Base-by-base conservation (phyloP, 2,888 invertebrate species). In the Leptopterna dolabrata region DNA sequence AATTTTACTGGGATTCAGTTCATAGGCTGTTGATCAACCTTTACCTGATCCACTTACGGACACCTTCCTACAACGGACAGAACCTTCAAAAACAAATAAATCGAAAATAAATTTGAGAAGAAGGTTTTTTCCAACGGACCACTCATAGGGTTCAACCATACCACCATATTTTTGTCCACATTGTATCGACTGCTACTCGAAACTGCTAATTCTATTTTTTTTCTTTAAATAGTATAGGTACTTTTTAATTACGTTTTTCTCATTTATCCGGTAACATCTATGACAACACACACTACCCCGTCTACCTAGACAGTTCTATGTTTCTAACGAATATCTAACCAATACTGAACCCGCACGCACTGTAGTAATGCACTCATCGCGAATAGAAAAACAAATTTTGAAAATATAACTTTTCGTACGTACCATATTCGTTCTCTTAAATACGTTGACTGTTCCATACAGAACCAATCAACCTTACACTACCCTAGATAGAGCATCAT, bases 271-370 rank as follows among this genome's bases (percentile, higher is more conserved):
- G n/a, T 83, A 83, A 83, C 30, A 70, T 29, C 81, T 83, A 70
- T 19, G 63, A 83, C 83, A 41, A 70, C 83, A 83, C 83, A 9
- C 83, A 70, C 83, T 83, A 83, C 71, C 83, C 63, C n/a, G n/a
- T 36, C 70, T 83, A 83, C 43, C 83, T 83, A 83, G 83, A 83
- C 83, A 83, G n/a, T 55, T 83, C 83, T 83, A 83, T 30, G 2
- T 30, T 81, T 19, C 83, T 83, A 70, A 29, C 70, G 27, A 43
- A 43, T 47, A 43, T 47, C 83, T 70, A 83, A n/a, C n/a, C 83
- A 83, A 83, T 19, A 36, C 63, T 63, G 24, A 51, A 51, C 81
- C 19, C 24, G 70, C 63, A 2, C 83, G 63, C 19, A 24, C 70
- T 83, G 2, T 41, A 16, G 24, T 82, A 29, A 29, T 81, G 19